phyloP scores from a whole-genome alignment of 2,888 invertebrate genomes.

The Rotaria magnacalcarata region DNA sequence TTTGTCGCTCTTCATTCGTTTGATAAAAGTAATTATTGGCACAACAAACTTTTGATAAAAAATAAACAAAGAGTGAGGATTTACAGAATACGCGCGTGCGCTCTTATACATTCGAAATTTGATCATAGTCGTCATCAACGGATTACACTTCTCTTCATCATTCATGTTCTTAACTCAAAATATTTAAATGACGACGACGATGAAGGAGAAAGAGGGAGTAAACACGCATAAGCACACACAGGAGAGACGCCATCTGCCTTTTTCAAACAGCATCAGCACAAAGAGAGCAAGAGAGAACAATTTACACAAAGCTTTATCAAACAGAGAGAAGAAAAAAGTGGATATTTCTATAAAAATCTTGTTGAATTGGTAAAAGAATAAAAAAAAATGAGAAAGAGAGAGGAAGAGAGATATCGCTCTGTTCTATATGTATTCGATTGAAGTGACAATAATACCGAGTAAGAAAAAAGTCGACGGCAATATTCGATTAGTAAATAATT shows the following conservation, averaged over 20 bases:
- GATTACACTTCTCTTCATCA: conserved; percentile 28
- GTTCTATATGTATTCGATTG: conserved; percentile 3
- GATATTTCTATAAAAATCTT: conserved; percentile 15
- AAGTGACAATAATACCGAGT: conserved; percentile 13
- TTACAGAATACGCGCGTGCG: conserved; percentile 13
- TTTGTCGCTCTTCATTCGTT: not conserved
- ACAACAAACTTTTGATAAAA: conserved; percentile 24
- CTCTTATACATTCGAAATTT: conserved; percentile 29
- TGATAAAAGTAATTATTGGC: not conserved
- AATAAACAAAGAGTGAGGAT: conserved; percentile 18
- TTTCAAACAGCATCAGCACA: conserved; percentile 33
- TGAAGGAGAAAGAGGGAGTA: conserved; percentile 24
- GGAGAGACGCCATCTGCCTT: conserved; percentile 36
- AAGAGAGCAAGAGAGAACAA: conserved; percentile 3
- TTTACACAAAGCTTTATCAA: conserved; percentile 37
- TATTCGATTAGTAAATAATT: not conserved
- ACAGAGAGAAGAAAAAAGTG: conserved; percentile 30
- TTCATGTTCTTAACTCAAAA: conserved; percentile 20
- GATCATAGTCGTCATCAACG: conserved; percentile 29
- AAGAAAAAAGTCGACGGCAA: not conserved
- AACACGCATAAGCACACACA: conserved; percentile 9
- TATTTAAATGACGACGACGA: conserved; percentile 33
- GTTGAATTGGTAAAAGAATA: conserved; percentile 17
- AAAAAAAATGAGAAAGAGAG: not conserved
- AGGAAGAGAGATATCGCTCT: not conserved